Evolutionary conservation across 2,113 vertebrate species (phyloP).

Genomic region (Spermophilus dauricus): DNA sequence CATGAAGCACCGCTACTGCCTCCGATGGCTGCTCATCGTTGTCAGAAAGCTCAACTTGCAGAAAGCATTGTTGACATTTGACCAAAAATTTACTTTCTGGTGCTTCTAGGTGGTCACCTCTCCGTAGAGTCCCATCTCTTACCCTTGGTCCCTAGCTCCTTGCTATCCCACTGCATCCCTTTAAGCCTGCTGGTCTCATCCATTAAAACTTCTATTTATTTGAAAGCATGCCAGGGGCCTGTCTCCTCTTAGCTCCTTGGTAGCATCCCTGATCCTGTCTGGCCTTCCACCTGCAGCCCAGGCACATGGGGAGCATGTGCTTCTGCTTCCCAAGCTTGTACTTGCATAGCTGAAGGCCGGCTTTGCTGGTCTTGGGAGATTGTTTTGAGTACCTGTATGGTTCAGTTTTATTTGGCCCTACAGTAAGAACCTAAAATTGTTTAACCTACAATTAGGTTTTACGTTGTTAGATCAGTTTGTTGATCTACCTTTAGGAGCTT

Average conservation of each 20-base stretch:
- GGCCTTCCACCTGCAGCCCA: background rate
- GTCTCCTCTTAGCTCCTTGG: background rate
- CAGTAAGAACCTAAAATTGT: background rate
- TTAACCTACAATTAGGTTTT: background rate
- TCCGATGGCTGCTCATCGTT: background rate
- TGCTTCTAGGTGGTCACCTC: background rate
- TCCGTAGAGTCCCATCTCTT: background rate
- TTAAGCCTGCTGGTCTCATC: background rate
- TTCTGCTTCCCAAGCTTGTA: background rate
- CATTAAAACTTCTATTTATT: background rate
- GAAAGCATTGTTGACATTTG: background rate
- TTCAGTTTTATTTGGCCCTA: background rate
- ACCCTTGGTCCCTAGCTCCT: background rate
- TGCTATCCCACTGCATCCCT: background rate
- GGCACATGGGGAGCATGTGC: background rate
- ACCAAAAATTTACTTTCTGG: background rate
- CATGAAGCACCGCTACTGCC: background rate
- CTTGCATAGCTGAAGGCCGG: background rate
- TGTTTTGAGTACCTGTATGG: background rate
- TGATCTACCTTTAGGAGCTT: background rate
- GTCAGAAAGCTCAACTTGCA: slow-evolving; percentile 13
- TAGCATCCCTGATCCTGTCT: background rate
- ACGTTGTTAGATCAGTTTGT: background rate
- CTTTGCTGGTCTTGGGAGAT: background rate
- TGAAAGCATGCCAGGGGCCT: background rate